These are phyloP conservation scores for Platorchestia sp. DNA, from an alignment of 1,140 invertebrate species.

Conservation along the genomic window DNA sequence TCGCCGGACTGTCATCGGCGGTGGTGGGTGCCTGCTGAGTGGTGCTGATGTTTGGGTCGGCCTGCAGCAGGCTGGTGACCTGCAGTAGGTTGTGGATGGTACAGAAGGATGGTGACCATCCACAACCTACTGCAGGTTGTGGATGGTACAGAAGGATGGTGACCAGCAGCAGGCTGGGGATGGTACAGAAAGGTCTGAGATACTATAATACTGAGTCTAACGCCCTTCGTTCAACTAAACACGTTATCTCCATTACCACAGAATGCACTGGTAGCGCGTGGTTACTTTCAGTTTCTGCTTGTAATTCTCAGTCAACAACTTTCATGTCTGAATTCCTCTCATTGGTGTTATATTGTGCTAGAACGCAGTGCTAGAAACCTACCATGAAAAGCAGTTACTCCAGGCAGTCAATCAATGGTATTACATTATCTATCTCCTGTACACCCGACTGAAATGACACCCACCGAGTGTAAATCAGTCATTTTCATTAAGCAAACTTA, in stretches of 20 bases:
- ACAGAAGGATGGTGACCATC: background rate
- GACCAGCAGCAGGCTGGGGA: background rate
- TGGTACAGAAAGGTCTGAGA: too few species aligned
- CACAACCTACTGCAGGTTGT: too few species aligned
- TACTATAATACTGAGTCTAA: too few species aligned
- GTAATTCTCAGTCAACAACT: too few species aligned
- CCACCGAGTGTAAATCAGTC: background rate
- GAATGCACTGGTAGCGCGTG: too few species aligned
- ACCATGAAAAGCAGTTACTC: background rate
- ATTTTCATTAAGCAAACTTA: background rate
- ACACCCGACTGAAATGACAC: too few species aligned
- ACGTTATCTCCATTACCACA: too few species aligned
- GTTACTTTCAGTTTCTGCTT: too few species aligned
- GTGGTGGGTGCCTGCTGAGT: background rate
- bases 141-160: too few species aligned
- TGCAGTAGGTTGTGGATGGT: background rate
- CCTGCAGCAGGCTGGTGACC: background rate
- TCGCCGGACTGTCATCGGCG: background rate
- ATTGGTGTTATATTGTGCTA: background rate
- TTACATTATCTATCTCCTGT: background rate
- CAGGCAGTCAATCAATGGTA: background rate
- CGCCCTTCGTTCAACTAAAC: too few species aligned
- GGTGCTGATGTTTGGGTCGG: too few species aligned
- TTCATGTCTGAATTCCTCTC: background rate
- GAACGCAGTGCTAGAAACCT: background rate